Conservation (phyloP, 1,140 invertebrate genomes). For the Temnothorax longispinosus region DNA sequence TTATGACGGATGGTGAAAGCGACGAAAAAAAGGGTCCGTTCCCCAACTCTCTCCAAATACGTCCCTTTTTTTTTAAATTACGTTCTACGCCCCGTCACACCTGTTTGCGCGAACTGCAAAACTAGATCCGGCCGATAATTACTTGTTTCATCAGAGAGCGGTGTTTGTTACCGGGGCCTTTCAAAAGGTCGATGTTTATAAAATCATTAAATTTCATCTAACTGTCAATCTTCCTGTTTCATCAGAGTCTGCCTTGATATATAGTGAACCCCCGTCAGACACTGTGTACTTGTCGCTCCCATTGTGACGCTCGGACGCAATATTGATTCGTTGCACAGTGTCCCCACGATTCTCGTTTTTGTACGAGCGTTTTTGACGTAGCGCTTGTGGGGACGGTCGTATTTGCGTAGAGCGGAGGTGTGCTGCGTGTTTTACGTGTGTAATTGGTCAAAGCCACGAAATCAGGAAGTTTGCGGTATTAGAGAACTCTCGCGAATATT, state of each 20-base stretch:
- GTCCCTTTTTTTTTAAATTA: not conserved
- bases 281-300: conserved; percentile 58
- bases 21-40: not conserved
- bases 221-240: conserved; percentile 56
- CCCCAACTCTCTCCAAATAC: not conserved
- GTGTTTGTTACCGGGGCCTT: conserved; percentile 53
- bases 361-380: conserved; percentile 61
- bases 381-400: not conserved
- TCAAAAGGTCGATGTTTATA: conserved; percentile 63
- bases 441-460: conserved; percentile 59
- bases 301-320: conserved; percentile 60
- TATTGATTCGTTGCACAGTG: conserved; percentile 66
- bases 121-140: not conserved
- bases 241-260: conserved; percentile 57
- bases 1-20: conserved; percentile 8
- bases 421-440: not conserved
- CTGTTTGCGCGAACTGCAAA: conserved; percentile 16
- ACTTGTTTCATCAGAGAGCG: conserved; percentile 22
- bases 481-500: not conserved
- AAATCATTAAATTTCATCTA: conserved; percentile 71
- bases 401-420: conserved; percentile 25
- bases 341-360: conserved; percentile 51
- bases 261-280: conserved; percentile 34
- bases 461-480: conserved; percentile 36
- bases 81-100: not conserved